These are phyloP conservation scores for Lissocephala sabroskyi DNA, from an alignment of 2,888 invertebrate species.

Conservation along the genomic window DNA sequence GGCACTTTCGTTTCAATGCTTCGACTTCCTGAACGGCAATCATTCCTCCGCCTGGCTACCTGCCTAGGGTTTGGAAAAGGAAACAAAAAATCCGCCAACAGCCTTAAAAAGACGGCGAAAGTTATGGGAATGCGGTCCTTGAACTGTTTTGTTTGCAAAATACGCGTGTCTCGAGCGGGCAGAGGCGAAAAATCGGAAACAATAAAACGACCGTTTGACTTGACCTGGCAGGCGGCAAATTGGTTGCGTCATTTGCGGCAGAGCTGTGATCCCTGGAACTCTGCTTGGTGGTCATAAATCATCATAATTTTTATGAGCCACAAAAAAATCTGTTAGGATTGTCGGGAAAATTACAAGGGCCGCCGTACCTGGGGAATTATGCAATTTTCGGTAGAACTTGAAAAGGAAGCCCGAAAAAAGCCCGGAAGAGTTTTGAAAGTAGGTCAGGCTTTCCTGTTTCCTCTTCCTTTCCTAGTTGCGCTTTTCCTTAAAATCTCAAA, in stretches of 20 bases:
- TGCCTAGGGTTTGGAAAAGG: conserved; percentile 5
- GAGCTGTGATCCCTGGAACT: conserved; percentile 38
- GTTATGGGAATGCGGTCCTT: conserved; percentile 44
- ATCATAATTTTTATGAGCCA: conserved; percentile 16
- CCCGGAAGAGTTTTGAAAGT: conserved; percentile 13
- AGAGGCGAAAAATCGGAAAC: too few relatives aligned
- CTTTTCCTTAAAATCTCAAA: neutral
- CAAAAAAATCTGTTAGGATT: conserved; percentile 9
- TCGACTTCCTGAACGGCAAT: too few relatives aligned
- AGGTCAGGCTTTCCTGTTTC: conserved; percentile 45
- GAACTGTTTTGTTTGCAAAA: conserved; percentile 51
- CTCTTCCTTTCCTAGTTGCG: conserved; percentile 13
- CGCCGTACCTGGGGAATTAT: too few relatives aligned
- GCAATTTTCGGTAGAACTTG: too few relatives aligned
- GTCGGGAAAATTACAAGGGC: too few relatives aligned
- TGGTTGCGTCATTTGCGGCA: too few relatives aligned
- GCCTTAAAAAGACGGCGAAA: conserved; percentile 38
- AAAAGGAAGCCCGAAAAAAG: neutral
- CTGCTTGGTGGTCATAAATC: conserved; percentile 20
- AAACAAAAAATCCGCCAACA: conserved; percentile 13
- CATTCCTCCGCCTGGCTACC: neutral
- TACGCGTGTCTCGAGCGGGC: conserved; percentile 38
- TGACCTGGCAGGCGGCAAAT: neutral
- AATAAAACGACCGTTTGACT: too few relatives aligned
- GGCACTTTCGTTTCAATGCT: too few relatives aligned